These are phyloP conservation scores for Rugalucina vietnamica DNA, from an alignment of 2,888 invertebrate species.

Conservation along the genomic window DNA sequence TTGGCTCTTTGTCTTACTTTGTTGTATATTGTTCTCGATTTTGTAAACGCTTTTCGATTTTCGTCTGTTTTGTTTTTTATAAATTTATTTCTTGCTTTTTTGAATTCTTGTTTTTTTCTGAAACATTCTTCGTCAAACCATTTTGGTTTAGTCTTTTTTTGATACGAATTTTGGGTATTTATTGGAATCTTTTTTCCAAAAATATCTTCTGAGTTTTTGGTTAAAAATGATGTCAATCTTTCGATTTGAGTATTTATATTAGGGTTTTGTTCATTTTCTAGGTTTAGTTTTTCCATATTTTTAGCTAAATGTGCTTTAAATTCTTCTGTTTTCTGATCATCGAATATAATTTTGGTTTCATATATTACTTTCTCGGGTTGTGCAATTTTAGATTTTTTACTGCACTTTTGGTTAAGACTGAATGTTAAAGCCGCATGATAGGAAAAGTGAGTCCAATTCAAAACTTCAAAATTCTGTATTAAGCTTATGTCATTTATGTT, in stretches of 20 bases:
- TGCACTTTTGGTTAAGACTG: not conserved
- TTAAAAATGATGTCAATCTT: not conserved
- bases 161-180: no score
- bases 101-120: not conserved
- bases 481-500: not conserved
- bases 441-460: not conserved
- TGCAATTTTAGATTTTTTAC: no score
- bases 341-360: no score
- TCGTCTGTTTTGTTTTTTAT: not conserved
- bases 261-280: no score
- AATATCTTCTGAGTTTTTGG: not conserved
- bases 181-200: not conserved
- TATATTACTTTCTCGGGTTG: no score
- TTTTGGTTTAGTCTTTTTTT: no score
- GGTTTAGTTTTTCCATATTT: not conserved
- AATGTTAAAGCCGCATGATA: not conserved
- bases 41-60: not conserved
- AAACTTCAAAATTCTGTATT: not conserved
- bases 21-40: not conserved
- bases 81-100: not conserved
- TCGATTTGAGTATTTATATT: not conserved
- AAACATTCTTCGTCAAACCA: not conserved
- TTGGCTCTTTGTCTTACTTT: not conserved
- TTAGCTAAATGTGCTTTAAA: not conserved
- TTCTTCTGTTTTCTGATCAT: no score